Percentiles rank a stretch among this genome's conserved stretches.
Conservation (phyloP, 1,140 invertebrate species). For the Eupristina koningsbergeri region DNA sequence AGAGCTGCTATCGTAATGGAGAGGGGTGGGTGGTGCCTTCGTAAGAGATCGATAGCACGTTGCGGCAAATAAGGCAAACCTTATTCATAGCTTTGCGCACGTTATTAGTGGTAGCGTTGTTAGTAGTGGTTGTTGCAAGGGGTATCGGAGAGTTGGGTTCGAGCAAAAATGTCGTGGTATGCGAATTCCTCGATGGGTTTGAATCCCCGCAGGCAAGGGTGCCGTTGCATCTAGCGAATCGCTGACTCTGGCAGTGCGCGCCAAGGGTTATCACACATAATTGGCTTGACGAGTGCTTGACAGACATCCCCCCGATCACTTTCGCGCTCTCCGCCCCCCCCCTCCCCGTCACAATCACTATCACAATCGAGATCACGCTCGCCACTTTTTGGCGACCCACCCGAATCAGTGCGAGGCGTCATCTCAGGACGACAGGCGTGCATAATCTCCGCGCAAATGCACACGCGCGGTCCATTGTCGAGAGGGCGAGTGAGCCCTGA, state of each 20-base stretch:
- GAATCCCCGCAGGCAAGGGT: neutral
- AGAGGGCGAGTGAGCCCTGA: neutral
- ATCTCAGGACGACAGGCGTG: too few species aligned
- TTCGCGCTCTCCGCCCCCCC: neutral
- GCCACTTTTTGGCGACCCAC: too few species aligned
- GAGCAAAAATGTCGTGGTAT: neutral
- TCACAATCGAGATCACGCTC: too few species aligned
- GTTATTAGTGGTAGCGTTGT: too few species aligned
- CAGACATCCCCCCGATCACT: slow-evolving; percentile 9
- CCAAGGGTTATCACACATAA: slow-evolving; percentile 46
- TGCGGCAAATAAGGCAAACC: too few species aligned
- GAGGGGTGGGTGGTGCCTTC: too few species aligned
- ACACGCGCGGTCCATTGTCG: slow-evolving; percentile 47
- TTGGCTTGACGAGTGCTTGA: slow-evolving; percentile 46
- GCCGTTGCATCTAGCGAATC: neutral
- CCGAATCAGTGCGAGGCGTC: neutral
- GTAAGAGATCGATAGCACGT: too few species aligned
- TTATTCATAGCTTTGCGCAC: too few species aligned
- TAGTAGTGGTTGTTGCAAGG: neutral
- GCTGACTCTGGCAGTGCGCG: neutral
- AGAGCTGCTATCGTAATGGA: too few species aligned
- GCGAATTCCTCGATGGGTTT: neutral
- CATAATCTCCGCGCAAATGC: too few species aligned
- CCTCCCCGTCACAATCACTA: too few species aligned
- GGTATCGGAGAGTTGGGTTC: neutral